Base-by-base conservation (phyloP, 2,797 vertebrate genomes). In the Leontocebus nigricollis region DNA sequence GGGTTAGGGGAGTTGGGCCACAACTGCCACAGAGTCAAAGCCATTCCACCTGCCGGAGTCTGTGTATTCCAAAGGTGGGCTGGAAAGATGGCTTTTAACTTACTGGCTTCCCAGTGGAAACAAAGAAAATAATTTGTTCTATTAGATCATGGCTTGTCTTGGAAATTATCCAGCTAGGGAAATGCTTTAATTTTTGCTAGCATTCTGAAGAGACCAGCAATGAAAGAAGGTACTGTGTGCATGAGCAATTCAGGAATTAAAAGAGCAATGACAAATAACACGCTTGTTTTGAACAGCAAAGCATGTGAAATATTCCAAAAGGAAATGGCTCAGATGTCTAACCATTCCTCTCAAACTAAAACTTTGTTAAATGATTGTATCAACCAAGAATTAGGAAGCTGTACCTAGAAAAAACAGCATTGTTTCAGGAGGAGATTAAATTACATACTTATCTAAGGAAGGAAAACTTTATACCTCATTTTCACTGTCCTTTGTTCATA, bases 101-200 rank as follows among this genome's bases (percentile, higher is more conserved):
- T 79, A 88, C 93, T 84, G 85, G 86, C 24, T 97, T 97, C 94
- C 95, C 93, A 73, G 92, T 1, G 88, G 94, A 98, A 97, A 98
- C 96, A 96, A 96, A 94, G 95, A 97, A 98, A 98, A 98, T 98
- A 97, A 98, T 98, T 97, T 97, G 93, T 73, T 61, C 86, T 92
- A 95, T 98, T 98, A 98, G 97, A 98, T 98, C 97, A 98, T 98
- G 90, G 76, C 92, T 98, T 90, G 3, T 91, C 89, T 98, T 98
- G 98, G 98, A 98, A 97, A n/a, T 64, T 36, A 64, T 97, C 98
- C 98, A 98, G 87, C 20, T 67, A 94, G 52, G 90, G 81, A 94
- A 97, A 97, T 59, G 12, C 85, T 98, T 98, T 96, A 92, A 91
- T 95, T 98, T 95, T 88, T 97, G 91, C 83, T 48, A 41, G 50